Conservation (phyloP, 64 coral and sea anemone species). For the Porites lutea region DNA sequence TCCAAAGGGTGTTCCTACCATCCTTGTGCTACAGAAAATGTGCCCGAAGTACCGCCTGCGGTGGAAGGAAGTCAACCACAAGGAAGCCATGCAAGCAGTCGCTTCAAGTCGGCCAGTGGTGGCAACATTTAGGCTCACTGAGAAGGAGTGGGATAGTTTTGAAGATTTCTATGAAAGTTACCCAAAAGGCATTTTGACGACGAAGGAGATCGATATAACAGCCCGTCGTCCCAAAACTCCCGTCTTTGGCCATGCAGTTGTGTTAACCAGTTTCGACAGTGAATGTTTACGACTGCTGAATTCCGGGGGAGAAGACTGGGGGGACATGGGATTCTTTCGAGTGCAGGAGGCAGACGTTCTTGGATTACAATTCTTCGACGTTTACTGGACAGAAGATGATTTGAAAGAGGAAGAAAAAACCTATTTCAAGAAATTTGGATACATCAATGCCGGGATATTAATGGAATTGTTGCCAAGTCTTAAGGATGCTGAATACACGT, state of each 20-base stretch:
- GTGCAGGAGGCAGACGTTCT: slow-evolving; percentile 43
- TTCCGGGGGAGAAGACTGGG: slow-evolving; percentile 2
- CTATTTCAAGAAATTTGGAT: background rate
- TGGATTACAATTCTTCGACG: slow-evolving; percentile 18
- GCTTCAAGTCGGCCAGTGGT: slow-evolving; percentile 29
- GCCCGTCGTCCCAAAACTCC: background rate
- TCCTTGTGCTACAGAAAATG: background rate
- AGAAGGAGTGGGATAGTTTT: slow-evolving; percentile 38
- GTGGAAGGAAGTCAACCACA: background rate
- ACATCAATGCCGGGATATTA: background rate
- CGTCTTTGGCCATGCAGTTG: background rate
- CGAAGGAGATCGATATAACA: background rate
- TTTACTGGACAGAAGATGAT: slow-evolving; percentile 9
- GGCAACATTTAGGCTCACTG: slow-evolving; percentile 21
- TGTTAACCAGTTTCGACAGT: slow-evolving; percentile 48
- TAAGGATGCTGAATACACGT: background rate
- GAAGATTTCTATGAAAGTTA: background rate
- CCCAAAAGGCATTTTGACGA: slow-evolving; percentile 4
- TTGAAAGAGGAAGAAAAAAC: background rate
- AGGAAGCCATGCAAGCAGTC: slow-evolving; percentile 20
- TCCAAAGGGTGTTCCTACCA: no score
- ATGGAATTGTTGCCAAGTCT: background rate
- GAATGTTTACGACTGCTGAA: slow-evolving; percentile 44
- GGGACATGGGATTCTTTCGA: slow-evolving; percentile 21
- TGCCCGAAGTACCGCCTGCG: slow-evolving; percentile 28